Conservation (phyloP, 2,888 invertebrate genomes). For the Alsophila aescularia region DNA sequence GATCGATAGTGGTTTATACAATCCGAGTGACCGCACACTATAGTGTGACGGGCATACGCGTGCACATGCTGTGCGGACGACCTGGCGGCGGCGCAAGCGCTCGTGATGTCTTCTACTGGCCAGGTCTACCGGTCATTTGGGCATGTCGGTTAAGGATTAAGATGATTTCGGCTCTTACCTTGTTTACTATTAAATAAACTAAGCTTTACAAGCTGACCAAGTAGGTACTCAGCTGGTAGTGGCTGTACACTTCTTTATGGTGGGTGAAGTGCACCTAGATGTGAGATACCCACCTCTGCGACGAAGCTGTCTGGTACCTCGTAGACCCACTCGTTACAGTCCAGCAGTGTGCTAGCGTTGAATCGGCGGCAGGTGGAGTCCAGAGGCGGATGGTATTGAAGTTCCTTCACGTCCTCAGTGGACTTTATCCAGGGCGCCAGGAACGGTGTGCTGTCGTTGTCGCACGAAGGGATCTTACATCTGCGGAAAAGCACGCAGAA, state of each 20-base stretch:
- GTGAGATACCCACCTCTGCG: conserved; percentile 59
- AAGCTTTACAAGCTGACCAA: too few species aligned
- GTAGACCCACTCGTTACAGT: conserved; percentile 66
- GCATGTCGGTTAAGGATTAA: not conserved
- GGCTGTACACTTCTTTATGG: too few species aligned
- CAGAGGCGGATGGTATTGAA: conserved; percentile 43
- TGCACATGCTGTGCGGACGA: conserved; percentile 10
- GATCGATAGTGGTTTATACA: not conserved
- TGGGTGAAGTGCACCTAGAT: too few species aligned
- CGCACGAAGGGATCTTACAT: conserved; percentile 64
- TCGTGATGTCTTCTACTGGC: not conserved
- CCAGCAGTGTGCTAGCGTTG: conserved; percentile 32
- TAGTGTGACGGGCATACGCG: not conserved
- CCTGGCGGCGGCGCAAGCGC: not conserved
- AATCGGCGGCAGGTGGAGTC: conserved; percentile 40
- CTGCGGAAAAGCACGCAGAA: conserved; percentile 39
- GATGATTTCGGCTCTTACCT: not conserved
- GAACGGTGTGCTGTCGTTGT: conserved; percentile 43
- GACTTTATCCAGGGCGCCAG: conserved; percentile 54
- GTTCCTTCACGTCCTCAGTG: conserved; percentile 55
- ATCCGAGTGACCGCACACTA: not conserved
- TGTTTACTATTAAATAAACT: not conserved
- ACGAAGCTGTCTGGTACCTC: conserved; percentile 68
- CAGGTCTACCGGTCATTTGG: not conserved
- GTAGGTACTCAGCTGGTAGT: too few species aligned